phyloP scores from a whole-genome alignment of 2,113 vertebrate genomes.

The Petrocephalus zakoni region DNA sequence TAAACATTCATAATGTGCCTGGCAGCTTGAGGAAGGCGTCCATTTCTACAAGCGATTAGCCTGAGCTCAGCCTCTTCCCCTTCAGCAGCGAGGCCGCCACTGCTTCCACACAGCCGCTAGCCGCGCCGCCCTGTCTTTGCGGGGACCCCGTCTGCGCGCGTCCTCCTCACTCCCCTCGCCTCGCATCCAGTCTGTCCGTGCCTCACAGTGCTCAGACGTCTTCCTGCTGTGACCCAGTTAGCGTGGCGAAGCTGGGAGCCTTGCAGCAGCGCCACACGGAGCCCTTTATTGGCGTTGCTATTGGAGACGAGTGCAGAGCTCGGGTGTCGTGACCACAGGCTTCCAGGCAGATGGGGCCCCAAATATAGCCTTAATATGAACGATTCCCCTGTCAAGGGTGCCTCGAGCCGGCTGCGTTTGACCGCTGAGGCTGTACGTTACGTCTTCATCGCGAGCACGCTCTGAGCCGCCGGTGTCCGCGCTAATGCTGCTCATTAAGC shows the following conservation, averaged over 20 bases:
- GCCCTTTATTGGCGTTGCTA: conserved; percentile 19
- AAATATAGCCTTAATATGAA: not conserved
- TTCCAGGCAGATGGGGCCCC: not conserved
- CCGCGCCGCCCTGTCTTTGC: not conserved
- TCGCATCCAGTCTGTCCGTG: not conserved
- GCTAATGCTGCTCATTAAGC: not conserved
- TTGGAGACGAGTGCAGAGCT: conserved; percentile 6
- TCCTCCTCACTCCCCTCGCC: not conserved
- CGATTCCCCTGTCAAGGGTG: not conserved
- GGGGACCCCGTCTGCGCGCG: not conserved
- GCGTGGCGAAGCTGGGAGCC: not conserved
- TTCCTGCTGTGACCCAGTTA: conserved; percentile 38
- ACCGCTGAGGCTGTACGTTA: not conserved
- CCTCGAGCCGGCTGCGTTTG: not conserved
- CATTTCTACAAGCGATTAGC: not conserved
- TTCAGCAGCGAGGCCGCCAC: not conserved
- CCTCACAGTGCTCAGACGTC: not conserved
- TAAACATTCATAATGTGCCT: not conserved
- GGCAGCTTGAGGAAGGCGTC: not conserved
- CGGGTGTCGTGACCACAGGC: not conserved
- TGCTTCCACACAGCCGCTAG: not conserved
- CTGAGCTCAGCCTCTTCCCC: not conserved
- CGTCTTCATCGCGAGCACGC: not conserved
- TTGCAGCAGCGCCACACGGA: not conserved
- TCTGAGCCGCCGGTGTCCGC: not conserved